Conservation (phyloP, 2,113 vertebrate species). For the Pseudopodoces humilis region DNA sequence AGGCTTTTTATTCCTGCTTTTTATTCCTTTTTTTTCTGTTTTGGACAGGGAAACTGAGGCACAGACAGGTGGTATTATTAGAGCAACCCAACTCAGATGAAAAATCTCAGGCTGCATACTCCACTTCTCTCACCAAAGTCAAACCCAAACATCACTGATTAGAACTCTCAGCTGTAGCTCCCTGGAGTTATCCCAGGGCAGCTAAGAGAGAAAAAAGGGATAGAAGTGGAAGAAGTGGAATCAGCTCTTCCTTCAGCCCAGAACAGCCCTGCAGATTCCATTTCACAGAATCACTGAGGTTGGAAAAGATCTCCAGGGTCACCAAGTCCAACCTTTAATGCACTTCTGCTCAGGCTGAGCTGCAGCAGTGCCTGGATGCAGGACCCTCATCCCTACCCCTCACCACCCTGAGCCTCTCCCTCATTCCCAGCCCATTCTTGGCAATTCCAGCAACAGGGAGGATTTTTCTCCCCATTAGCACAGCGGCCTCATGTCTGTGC, state of each 20-base stretch:
- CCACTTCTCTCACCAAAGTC: neutral
- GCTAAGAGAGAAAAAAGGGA: neutral
- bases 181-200: fast-evolving
- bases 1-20: neutral
- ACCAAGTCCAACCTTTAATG: fast-evolving
- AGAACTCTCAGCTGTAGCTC: fast-evolving
- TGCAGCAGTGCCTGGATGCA: neutral
- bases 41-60: neutral
- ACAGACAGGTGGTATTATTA: fast-evolving
- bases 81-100: neutral
- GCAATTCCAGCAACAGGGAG: neutral
- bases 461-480: neutral
- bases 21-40: fast-evolving
- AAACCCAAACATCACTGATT: neutral
- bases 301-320: neutral
- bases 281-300: neutral
- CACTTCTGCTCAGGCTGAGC: neutral
- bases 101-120: neutral
- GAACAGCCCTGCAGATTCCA: fast-evolving
- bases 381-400: neutral
- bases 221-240: neutral
- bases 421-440: neutral
- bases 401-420: neutral
- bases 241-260: neutral
- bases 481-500: neutral